phyloP scores from a whole-genome alignment of 2,797 vertebrate genomes.

The Monodelphis domestica region DNA sequence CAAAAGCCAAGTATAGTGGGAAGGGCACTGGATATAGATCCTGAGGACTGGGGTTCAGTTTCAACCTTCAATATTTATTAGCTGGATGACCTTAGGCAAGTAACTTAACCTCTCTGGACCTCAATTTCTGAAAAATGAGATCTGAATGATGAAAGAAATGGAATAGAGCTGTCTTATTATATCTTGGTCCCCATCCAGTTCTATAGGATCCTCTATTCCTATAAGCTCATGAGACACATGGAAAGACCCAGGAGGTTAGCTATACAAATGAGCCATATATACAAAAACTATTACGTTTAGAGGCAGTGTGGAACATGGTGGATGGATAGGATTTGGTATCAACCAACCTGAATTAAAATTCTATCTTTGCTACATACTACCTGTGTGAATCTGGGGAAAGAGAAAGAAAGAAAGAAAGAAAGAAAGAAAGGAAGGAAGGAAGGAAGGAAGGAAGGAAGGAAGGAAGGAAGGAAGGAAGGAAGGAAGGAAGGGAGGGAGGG shows the following conservation, averaged over 20 bases:
- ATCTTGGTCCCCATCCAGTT: not conserved
- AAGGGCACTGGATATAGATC: not conserved
- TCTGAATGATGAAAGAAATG: not conserved
- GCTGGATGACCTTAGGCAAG: not conserved
- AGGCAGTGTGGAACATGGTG: not conserved
- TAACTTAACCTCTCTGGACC: not conserved
- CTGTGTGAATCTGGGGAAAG: too few species aligned
- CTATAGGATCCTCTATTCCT: not conserved
- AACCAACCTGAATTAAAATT: not conserved
- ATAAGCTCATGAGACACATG: not conserved
- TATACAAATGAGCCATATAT: not conserved
- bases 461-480: too few species aligned
- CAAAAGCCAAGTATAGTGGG: not conserved
- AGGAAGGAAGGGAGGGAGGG: too few species aligned
- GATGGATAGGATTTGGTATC: not conserved
- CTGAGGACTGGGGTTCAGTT: not conserved
- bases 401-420: accelerated
- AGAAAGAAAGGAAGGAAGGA: too few species aligned
- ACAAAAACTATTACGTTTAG: not conserved
- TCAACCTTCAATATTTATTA: not conserved
- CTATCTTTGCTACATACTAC: not conserved
- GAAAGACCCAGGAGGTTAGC: not conserved
- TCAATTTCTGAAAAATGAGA: not conserved
- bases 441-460: too few species aligned
- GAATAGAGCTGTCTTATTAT: not conserved